phyloP scores from a whole-genome alignment of 2,113 vertebrate species.

The Panurus biarmicus region DNA sequence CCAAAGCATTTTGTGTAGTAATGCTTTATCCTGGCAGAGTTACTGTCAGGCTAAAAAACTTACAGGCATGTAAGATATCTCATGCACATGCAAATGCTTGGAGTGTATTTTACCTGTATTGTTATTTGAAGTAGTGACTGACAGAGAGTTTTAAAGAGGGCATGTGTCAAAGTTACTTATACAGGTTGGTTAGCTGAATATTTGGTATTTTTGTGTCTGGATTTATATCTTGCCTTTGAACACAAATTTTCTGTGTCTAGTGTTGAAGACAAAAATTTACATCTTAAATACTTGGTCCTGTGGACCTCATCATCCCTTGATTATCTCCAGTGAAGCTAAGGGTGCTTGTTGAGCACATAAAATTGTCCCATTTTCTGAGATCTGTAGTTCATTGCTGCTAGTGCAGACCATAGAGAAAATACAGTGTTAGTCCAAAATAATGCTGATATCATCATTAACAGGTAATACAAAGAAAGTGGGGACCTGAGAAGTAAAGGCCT shows the following conservation, averaged over 20 bases:
- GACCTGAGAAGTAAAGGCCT: background rate
- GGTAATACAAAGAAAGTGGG: background rate
- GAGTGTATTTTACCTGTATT: background rate
- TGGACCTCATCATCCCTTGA: background rate
- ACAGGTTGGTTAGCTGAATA: background rate
- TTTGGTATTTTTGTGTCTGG: background rate
- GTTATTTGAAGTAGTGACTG: background rate
- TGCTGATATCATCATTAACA: background rate
- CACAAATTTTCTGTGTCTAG: background rate
- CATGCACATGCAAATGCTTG: background rate
- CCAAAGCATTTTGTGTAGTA: background rate
- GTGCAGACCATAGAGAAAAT: background rate
- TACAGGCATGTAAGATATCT: background rate
- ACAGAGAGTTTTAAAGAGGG: background rate
- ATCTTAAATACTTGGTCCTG: background rate
- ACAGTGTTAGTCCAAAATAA: background rate
- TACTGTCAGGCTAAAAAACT: background rate
- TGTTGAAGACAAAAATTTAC: background rate
- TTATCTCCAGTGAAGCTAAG: background rate
- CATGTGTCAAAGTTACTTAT: background rate
- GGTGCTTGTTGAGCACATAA: background rate
- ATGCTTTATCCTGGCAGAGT: background rate
- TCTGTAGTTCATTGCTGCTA: background rate
- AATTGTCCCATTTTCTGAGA: background rate
- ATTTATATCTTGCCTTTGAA: background rate